A percentile compares a stretch with the other conserved stretches of the same genome.
phyloP scores from a whole-genome alignment of 2,113 vertebrate species.

The Notothenia rossii region DNA sequence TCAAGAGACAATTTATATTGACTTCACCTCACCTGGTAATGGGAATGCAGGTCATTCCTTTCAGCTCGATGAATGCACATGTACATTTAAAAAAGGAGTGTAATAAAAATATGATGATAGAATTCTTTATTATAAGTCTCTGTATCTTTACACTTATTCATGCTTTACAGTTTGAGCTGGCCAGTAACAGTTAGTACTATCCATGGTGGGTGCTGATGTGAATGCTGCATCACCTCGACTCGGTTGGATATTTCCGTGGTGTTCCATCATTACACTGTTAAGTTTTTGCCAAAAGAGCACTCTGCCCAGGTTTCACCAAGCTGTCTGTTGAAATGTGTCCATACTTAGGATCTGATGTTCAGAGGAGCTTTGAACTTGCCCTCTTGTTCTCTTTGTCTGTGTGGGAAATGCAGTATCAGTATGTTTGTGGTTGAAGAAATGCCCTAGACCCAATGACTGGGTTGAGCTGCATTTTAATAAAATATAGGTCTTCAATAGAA shows the following conservation, averaged over 20 bases:
- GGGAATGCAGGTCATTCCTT: not conserved
- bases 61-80: not conserved
- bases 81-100: not conserved
- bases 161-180: not conserved
- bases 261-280: slow-evolving; percentile 10
- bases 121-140: not conserved
- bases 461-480: not conserved
- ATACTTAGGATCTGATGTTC: not conserved
- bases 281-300: slow-evolving; percentile 7
- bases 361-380: not conserved
- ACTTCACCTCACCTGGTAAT: slow-evolving; percentile 20
- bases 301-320: slow-evolving; percentile 6
- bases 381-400: not conserved
- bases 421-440: not conserved
- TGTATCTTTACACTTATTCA: not conserved
- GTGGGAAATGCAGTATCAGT: not conserved
- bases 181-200: not conserved
- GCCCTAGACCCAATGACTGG: not conserved
- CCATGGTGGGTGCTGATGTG: not conserved
- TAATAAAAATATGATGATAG: not conserved
- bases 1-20: slow-evolving; percentile 15
- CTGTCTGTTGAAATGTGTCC: not conserved
- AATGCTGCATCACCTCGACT: slow-evolving; percentile 17
- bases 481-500: not conserved
- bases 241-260: slow-evolving; percentile 17